Evolutionary conservation across 2,888 invertebrate genomes (phyloP).

Genomic region (Melikaiella ostensackeni): DNA sequence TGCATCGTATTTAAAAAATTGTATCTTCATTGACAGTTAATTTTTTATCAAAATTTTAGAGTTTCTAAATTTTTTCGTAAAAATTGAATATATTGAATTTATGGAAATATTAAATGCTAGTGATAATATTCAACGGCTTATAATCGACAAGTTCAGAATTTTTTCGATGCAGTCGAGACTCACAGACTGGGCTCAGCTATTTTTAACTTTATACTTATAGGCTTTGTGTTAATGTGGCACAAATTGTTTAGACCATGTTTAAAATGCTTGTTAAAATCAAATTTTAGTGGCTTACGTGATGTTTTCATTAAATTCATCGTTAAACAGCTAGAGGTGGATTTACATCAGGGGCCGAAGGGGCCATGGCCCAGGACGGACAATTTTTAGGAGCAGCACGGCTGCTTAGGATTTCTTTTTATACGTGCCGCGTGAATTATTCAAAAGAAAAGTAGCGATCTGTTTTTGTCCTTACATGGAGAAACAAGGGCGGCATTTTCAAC

Average conservation of each 20-base stretch:
- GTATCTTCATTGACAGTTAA: not conserved
- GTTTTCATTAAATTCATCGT: not conserved
- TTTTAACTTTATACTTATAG: conserved; percentile 21
- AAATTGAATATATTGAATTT: not conserved
- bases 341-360: too few relatives aligned
- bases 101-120: not conserved
- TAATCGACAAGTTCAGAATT: not conserved
- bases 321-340: too few relatives aligned
- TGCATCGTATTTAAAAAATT: not conserved
- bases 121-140: not conserved
- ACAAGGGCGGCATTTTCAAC: too few relatives aligned
- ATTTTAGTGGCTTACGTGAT: not conserved
- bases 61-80: not conserved
- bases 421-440: too few relatives aligned
- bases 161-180: not conserved
- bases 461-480: too few relatives aligned
- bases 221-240: conserved; percentile 4
- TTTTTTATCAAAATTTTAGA: not conserved
- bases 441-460: too few relatives aligned
- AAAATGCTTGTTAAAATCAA: not conserved
- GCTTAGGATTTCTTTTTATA: too few relatives aligned
- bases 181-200: not conserved
- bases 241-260: conserved; percentile 8
- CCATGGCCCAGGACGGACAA: too few relatives aligned
- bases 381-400: too few relatives aligned